phyloP scores from a whole-genome alignment of 2,888 invertebrate genomes.

The Sphaerophoria rueppellii region DNA sequence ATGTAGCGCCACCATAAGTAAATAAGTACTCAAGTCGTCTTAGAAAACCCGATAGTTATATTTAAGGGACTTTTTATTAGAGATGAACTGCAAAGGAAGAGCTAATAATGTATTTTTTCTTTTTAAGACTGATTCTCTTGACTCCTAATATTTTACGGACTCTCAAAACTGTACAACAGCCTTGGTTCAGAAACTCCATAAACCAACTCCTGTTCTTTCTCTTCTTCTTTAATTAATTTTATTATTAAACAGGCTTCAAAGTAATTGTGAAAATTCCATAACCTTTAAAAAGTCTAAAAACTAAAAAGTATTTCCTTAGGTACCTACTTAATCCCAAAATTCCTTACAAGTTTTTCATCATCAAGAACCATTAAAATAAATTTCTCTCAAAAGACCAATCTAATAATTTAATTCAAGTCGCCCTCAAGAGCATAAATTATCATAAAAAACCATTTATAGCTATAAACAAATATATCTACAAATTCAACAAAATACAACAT shows the following conservation, averaged over 20 bases:
- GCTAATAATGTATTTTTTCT: too few relatives aligned
- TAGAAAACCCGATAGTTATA: too few relatives aligned
- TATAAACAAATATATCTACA: slow-evolving; percentile 7
- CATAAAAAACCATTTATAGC: slow-evolving; percentile 38
- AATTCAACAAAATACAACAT: slow-evolving; percentile 11
- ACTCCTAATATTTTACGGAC: too few relatives aligned
- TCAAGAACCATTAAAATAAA: slow-evolving; percentile 28
- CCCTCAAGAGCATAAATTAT: slow-evolving; percentile 40
- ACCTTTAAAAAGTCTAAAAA: not conserved
- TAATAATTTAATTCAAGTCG: slow-evolving; percentile 35
- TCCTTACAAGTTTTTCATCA: not conserved
- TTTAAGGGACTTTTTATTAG: too few relatives aligned
- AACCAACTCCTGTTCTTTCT: too few relatives aligned
- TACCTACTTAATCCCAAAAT: not conserved
- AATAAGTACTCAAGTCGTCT: too few relatives aligned
- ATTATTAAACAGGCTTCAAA: not conserved
- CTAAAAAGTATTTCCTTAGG: not conserved
- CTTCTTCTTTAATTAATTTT: too few relatives aligned
- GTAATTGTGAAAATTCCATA: not conserved
- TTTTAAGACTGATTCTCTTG: too few relatives aligned
- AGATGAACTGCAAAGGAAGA: too few relatives aligned
- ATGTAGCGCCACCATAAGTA: too few relatives aligned
- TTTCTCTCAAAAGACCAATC: slow-evolving; percentile 36
- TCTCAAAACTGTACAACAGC: too few relatives aligned
- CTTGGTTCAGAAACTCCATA: too few relatives aligned